A percentile compares a stretch with the other conserved stretches of the same genome.
phyloP scores from a whole-genome alignment of 2,113 vertebrate species.

The Mustelus asterias region DNA sequence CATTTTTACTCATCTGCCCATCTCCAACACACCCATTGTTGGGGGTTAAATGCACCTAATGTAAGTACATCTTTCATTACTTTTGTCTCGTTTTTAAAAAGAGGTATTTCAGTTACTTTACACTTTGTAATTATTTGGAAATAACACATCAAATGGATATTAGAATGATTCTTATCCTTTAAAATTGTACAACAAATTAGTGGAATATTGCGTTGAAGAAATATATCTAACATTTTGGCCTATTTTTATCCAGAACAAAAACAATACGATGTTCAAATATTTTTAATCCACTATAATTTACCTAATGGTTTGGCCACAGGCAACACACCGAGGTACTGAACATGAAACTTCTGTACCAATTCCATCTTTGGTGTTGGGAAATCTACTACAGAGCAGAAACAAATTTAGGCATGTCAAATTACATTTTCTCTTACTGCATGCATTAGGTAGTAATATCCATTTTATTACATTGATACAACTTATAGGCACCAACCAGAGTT shows the following conservation, averaged over 20 bases:
- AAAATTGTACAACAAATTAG: neutral
- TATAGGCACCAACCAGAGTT: neutral
- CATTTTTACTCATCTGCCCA: neutral
- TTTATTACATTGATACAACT: neutral
- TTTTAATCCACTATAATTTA: constrained; percentile 50
- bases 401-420: constrained; percentile 23
- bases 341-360: constrained; percentile 91
- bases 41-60: neutral
- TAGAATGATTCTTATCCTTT: neutral
- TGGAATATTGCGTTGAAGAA: neutral
- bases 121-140: neutral
- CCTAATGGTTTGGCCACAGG: constrained; percentile 84
- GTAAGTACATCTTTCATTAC: too few relatives aligned
- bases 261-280: neutral
- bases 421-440: neutral
- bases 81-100: constrained; percentile 7
- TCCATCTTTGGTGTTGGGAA: constrained; percentile 98
- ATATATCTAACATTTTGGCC: neutral
- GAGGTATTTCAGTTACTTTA: neutral
- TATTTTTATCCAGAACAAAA: neutral
- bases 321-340: constrained; percentile 83
- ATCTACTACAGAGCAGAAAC: constrained; percentile 65
- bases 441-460: neutral
- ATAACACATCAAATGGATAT: neutral
- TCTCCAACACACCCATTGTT: neutral